Evolutionary conservation across 2,113 vertebrate species (phyloP).

Genomic region (Sprattus sprattus): DNA sequence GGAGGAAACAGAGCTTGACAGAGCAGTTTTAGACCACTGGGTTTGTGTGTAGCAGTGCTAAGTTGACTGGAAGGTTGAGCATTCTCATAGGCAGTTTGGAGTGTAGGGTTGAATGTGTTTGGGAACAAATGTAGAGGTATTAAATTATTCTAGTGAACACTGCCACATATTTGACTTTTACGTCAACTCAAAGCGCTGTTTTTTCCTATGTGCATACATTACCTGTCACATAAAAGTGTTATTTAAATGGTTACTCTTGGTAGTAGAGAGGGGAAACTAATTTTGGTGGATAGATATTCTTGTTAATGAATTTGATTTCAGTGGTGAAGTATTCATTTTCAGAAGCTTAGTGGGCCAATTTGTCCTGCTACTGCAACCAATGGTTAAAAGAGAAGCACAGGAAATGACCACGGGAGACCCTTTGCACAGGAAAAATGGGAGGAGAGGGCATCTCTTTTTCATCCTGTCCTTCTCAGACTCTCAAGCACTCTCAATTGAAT

Average conservation of each 20-base stretch:
- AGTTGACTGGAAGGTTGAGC: background rate
- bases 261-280: background rate
- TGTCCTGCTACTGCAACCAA: background rate
- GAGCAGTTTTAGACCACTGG: constrained; percentile 2
- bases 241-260: background rate
- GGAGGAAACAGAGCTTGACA: background rate
- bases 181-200: background rate
- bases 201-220: background rate
- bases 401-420: constrained; percentile 29
- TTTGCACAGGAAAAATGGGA: constrained; percentile 53
- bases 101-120: background rate
- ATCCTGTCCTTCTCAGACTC: background rate
- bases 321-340: background rate
- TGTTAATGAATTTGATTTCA: background rate
- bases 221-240: background rate
- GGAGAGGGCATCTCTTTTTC: constrained; percentile 37
- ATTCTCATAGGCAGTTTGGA: background rate
- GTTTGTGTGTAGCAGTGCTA: background rate
- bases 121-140: constrained; percentile 2
- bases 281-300: background rate
- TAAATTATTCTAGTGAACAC: background rate
- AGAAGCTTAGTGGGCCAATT: background rate
- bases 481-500: background rate
- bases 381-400: constrained; percentile 12
- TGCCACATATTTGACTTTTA: background rate